Base-by-base conservation (phyloP, 1,140 invertebrate species). In the Procambarus virginalis region DNA sequence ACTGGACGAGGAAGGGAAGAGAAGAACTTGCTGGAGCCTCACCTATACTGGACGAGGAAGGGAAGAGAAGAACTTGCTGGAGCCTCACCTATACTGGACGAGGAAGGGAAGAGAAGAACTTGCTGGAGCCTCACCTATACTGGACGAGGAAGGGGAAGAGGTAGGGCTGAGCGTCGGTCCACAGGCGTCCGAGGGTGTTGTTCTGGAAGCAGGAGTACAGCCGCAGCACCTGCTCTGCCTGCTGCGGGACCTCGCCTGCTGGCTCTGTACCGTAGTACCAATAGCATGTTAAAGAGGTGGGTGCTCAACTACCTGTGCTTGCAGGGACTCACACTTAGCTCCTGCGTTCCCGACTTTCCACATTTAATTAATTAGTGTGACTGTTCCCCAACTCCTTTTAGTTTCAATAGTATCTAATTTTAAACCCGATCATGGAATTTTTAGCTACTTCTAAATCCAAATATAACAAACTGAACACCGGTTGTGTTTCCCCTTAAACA, bases 61-160 rank as follows among this genome's bases (percentile, higher is more conserved):
- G 64, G 5, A 17, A 68, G 64, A 17, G 64, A 68, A n/a, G 10
- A 34, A 34, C 34, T 34, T 34, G 34, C 34, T 34, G 34, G 34
- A 34, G 34, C 34, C 34, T 34, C 34, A 34, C 34, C 34, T 34
- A 34, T 34, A 34, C 34, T 34, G 34, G 34, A 0, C 34, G 34
- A 34, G 34, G 34, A 34, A 34, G 34, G 34, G 34, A 34, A 34
- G 34, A 34, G 34, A 34, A 34, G 34, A 34, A 34, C 34, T 34
- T 34, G 34, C 34, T 34, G 34, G 34, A 34, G 34, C 34, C 34
- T 58, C 55, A 95, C 95, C 95, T 95, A 93, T 95, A 95, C 92
- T 95, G 95, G 5, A 96, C 94, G 51, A 96, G 95, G 92, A 96
- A 96, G 0, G 95, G 95, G 92, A 95, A 95, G 0, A 96, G 93